A percentile compares a stretch with the other conserved stretches of the same genome.
Conservation (phyloP, 1,140 invertebrate genomes). For the Antheraea mylitta region DNA sequence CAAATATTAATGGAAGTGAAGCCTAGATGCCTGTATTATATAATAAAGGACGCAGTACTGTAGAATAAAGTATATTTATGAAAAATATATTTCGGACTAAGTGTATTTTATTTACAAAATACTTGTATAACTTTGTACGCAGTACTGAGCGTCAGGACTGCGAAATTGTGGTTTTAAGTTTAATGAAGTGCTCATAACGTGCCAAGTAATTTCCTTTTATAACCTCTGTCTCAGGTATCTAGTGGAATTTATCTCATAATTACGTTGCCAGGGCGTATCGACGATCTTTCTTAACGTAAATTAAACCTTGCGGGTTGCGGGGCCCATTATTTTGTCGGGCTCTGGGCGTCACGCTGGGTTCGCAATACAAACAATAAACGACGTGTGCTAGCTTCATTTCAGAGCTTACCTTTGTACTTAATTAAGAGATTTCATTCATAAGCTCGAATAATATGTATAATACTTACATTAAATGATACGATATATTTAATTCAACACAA, state of each 20-base stretch:
- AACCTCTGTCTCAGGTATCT: slow-evolving; percentile 21
- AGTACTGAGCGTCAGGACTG: neutral
- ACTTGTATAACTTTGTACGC: no score
- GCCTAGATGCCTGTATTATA: no score
- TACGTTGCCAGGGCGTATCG: slow-evolving; percentile 12
- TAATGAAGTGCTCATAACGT: slow-evolving; percentile 30
- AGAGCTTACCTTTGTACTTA: neutral
- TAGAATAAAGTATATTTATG: no score
- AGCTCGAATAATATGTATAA: neutral
- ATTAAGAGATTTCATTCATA: neutral
- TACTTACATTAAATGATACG: no score
- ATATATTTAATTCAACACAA: no score
- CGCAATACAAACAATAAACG: neutral
- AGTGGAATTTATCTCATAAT: slow-evolving; percentile 32
- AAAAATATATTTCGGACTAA: no score
- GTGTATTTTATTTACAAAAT: no score
- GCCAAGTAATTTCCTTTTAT: slow-evolving; percentile 30
- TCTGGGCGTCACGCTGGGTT: neutral
- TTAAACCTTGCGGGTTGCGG: slow-evolving; percentile 29
- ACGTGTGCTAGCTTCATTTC: neutral
- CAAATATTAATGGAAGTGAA: no score
- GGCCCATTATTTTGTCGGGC: slow-evolving; percentile 15
- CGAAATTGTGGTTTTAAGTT: slow-evolving; percentile 14
- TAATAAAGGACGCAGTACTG: no score
- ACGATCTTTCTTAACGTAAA: slow-evolving; percentile 32